phyloP scores from a whole-genome alignment of 2,888 invertebrate species.

The Latrodectus elegans region DNA sequence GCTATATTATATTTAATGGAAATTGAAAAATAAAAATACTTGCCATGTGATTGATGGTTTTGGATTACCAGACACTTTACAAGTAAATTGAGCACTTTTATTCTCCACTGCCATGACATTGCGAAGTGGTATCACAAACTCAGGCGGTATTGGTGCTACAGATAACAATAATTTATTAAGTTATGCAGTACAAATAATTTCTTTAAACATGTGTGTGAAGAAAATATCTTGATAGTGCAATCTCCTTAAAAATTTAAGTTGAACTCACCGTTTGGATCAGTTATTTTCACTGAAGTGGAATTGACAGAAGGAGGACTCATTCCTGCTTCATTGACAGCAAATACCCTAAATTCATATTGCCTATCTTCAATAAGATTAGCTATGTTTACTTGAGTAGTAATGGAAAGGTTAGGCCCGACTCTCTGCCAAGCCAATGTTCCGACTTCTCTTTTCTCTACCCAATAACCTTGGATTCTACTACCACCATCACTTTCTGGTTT shows the following conservation, averaged over 20 bases:
- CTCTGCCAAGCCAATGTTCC: conserved; percentile 92
- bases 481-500: conserved; percentile 97
- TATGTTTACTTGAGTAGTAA: conserved; percentile 94
- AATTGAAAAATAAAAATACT: not conserved
- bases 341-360: conserved; percentile 98
- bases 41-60: conserved; percentile 91
- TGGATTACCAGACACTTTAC: conserved; percentile 91
- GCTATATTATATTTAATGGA: not conserved
- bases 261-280: conserved; percentile 84
- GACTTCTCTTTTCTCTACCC: conserved; percentile 97
- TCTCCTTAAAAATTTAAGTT: not conserved
- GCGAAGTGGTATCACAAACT: conserved; percentile 88
- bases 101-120: conserved; percentile 95
- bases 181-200: not conserved
- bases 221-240: too few relatives aligned
- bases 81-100: conserved; percentile 94
- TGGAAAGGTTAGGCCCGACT: conserved; percentile 84
- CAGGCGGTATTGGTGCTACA: conserved; percentile 89
- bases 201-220: not conserved
- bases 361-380: conserved; percentile 96
- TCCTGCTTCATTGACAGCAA: conserved; percentile 97
- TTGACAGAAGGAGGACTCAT: conserved; percentile 89
- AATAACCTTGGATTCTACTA: conserved; percentile 96
- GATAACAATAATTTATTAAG: not conserved
- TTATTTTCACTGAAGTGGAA: conserved; percentile 91